phyloP scores from a whole-genome alignment of 2,113 vertebrate genomes.

The Carassius gibelio region DNA sequence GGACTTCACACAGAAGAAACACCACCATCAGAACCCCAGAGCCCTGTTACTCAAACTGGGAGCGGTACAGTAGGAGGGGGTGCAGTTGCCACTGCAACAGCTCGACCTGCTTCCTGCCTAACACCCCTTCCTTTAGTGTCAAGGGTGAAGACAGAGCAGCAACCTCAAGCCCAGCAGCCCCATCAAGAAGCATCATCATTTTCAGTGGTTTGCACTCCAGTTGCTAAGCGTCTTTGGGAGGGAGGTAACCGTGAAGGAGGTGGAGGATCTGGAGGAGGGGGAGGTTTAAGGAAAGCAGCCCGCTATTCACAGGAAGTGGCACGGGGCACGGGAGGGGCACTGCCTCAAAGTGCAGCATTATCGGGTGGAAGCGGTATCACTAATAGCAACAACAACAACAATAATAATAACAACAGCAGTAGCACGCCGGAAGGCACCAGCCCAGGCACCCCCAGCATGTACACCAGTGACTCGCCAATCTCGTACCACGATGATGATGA shows the following conservation, averaged over 20 bases:
- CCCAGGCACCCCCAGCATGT: slow-evolving; percentile 87
- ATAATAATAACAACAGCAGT: slow-evolving; percentile 54
- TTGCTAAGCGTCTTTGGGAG: slow-evolving; percentile 91
- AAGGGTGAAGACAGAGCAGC: slow-evolving; percentile 87
- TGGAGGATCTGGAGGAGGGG: slow-evolving; percentile 72
- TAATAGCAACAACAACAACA: slow-evolving; percentile 41
- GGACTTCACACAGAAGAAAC: slow-evolving; percentile 87
- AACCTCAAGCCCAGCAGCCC: slow-evolving; percentile 45
- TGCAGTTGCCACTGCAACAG: slow-evolving; percentile 23
- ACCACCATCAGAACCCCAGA: slow-evolving; percentile 87
- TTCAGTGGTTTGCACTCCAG: slow-evolving; percentile 88
- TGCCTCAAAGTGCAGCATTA: slow-evolving; percentile 14
- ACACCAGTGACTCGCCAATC: slow-evolving; percentile 91
- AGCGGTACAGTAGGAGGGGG: slow-evolving; percentile 58
- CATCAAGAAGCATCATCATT: slow-evolving; percentile 81
- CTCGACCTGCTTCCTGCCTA: slow-evolving; percentile 75
- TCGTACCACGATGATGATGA: slow-evolving; percentile 93
- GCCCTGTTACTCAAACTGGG: slow-evolving; percentile 84
- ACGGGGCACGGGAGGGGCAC: slow-evolving; percentile 52
- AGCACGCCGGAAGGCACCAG: slow-evolving; percentile 85
- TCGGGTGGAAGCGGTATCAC: slow-evolving; percentile 57
- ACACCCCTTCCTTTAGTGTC: slow-evolving; percentile 83
- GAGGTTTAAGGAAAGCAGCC: slow-evolving; percentile 73
- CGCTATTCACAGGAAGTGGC: slow-evolving; percentile 73
- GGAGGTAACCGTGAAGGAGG: slow-evolving; percentile 83